Percentiles rank a stretch among this genome's conserved stretches.
Evolutionary conservation across 2,797 vertebrate genomes (phyloP).

Genomic region (Sylvilagus floridanus): DNA sequence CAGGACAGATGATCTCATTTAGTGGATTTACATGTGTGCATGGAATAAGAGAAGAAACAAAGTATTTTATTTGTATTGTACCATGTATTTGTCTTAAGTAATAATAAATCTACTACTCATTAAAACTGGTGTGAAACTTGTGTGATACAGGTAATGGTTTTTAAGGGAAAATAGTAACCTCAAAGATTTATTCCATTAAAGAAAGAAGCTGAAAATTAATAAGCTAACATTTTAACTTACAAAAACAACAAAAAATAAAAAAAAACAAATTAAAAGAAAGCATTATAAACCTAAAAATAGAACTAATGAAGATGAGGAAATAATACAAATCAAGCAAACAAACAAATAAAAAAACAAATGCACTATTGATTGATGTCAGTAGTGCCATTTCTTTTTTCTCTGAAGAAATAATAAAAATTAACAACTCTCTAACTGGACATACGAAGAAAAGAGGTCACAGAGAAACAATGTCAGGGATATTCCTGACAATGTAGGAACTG

Average conservation of each 20-base stretch:
- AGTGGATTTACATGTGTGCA: not conserved
- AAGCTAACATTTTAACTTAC: slow-evolving; percentile 13
- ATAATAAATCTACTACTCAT: slow-evolving; percentile 17
- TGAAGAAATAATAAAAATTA: not conserved
- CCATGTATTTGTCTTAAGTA: slow-evolving; percentile 35
- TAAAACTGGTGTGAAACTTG: slow-evolving; percentile 31
- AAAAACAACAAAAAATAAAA: slow-evolving; percentile 5
- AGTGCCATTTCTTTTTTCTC: not conserved
- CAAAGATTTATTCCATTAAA: slow-evolving; percentile 8
- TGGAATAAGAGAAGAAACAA: not conserved
- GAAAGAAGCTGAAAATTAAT: not conserved
- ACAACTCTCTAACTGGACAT: not conserved
- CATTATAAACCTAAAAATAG: not conserved
- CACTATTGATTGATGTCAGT: not conserved
- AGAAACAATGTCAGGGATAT: not conserved
- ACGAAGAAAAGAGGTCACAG: not conserved
- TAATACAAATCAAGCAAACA: not conserved
- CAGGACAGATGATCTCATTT: not conserved
- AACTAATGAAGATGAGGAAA: not conserved
- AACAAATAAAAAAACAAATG: not conserved
- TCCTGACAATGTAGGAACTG: not conserved
- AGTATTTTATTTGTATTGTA: not conserved
- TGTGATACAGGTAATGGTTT: not conserved
- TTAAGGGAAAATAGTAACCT: not conserved
- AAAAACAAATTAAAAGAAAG: not conserved